phyloP scores from a whole-genome alignment of 1,140 invertebrate species.

The Drosophila pallidifrons region DNA sequence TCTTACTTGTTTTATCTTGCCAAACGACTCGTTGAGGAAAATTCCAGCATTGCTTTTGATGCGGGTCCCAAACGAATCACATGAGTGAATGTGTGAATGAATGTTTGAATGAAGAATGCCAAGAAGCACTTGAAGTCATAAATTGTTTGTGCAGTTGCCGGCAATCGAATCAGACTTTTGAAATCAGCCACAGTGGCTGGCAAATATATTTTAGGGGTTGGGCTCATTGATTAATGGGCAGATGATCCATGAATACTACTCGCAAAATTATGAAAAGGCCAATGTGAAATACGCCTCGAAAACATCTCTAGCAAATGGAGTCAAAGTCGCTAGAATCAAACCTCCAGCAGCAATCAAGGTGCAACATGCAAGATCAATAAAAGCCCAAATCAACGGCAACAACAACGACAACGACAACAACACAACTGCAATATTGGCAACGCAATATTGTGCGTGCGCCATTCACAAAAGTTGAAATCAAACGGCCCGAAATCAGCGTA shows the following conservation, averaged over 20 bases:
- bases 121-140: conserved; percentile 30
- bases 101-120: background rate
- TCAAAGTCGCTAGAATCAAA: conserved; percentile 33
- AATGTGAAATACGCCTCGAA: conserved; percentile 17
- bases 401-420: conserved; percentile 23
- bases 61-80: conserved; percentile 36
- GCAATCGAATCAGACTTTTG: conserved; percentile 21
- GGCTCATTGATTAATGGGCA: conserved; percentile 48
- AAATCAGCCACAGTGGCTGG: conserved; percentile 10
- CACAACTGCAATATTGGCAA: conserved; percentile 50
- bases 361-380: conserved; percentile 64
- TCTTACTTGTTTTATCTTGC: background rate
- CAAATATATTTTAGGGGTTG: conserved; percentile 36
- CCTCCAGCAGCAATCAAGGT: conserved; percentile 54
- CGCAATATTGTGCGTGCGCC: conserved; percentile 50
- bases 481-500: conserved; percentile 41
- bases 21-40: conserved; percentile 25
- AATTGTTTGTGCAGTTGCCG: conserved; percentile 50
- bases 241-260: background rate
- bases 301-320: background rate
- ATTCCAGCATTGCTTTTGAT: conserved; percentile 53
- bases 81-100: background rate
- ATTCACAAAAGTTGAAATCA: conserved; percentile 45
- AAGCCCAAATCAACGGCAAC: conserved; percentile 14
- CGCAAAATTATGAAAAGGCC: conserved; percentile 22